A percentile compares a stretch with the other conserved stretches of the same genome.
phyloP scores from a whole-genome alignment of 1,140 invertebrate genomes.

The Tigriopus japonicus region DNA sequence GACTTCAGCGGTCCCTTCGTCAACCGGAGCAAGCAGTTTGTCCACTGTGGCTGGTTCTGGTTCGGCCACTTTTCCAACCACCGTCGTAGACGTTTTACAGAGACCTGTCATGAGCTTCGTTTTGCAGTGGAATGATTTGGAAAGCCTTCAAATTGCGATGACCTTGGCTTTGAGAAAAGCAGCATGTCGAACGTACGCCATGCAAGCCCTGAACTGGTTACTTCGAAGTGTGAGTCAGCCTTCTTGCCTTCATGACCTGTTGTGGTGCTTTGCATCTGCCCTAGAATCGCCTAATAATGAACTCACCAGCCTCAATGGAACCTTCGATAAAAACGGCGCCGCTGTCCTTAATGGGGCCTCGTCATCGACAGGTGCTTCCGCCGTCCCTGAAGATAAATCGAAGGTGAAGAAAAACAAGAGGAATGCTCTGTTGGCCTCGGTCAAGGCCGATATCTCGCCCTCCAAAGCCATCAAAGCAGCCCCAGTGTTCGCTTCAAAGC shows the following conservation, averaged over 20 bases:
- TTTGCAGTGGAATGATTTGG: conserved; percentile 62
- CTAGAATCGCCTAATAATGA: conserved; percentile 24
- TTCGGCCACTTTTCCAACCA: conserved; percentile 11
- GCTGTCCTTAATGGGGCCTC: neutral
- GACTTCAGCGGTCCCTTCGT: too few species aligned
- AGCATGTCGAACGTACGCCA: conserved; percentile 63
- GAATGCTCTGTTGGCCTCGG: neutral
- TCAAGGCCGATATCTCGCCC: too few species aligned
- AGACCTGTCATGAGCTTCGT: conserved; percentile 56
- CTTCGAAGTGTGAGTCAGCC: conserved; percentile 75
- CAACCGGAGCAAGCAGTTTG: too few species aligned
- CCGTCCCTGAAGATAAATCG: neutral
- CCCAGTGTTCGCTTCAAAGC: neutral
- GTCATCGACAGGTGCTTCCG: too few species aligned
- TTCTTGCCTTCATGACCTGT: conserved; percentile 68
- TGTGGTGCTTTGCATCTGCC: conserved; percentile 78
- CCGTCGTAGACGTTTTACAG: conserved; percentile 17
- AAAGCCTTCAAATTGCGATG: conserved; percentile 57
- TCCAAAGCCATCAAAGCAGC: neutral
- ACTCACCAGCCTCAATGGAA: conserved; percentile 1
- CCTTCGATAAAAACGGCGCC: neutral
- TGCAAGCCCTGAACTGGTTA: conserved; percentile 88
- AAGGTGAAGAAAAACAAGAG: neutral
- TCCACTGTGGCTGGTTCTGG: conserved; percentile 17
- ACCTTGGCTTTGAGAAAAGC: conserved; percentile 58